Percentiles rank a stretch among this genome's conserved stretches.
These are phyloP conservation scores for Venusia cambrica DNA, from an alignment of 2,888 invertebrate species.

Conservation along the genomic window DNA sequence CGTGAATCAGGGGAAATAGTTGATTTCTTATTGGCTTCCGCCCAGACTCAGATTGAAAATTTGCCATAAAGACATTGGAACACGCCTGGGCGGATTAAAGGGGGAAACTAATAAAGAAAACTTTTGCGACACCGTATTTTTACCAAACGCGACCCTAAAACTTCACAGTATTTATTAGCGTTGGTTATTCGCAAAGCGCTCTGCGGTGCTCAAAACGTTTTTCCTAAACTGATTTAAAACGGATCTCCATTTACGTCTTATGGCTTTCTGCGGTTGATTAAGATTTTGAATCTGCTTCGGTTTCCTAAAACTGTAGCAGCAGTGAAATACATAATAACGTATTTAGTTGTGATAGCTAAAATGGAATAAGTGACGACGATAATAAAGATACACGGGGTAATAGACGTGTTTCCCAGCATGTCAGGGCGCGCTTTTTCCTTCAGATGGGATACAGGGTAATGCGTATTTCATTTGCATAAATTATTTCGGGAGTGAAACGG, in stretches of 20 bases:
- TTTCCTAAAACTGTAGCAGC: conserved; percentile 30
- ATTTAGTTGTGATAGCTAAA: too few species aligned
- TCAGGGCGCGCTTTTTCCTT: conserved; percentile 50
- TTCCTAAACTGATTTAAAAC: conserved; percentile 50
- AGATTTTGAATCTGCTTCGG: conserved; percentile 48
- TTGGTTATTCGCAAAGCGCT: conserved; percentile 61
- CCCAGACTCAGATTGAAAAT: conserved; percentile 79
- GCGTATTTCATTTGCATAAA: conserved; percentile 77
- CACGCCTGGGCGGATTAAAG: conserved; percentile 78
- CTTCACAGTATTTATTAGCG: conserved; percentile 70
- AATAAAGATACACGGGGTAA: conserved; percentile 68
- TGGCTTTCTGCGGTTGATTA: conserved; percentile 49
- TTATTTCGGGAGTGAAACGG: conserved; percentile 61
- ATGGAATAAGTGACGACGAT: conserved; percentile 57
- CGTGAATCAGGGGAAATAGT: conserved; percentile 76
- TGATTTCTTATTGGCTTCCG: conserved; percentile 80
- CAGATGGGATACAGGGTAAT: conserved; percentile 67
- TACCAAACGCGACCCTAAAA: conserved; percentile 72
- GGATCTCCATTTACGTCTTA: conserved; percentile 46
- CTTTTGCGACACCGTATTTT: conserved; percentile 80
- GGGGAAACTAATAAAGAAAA: conserved; percentile 81
- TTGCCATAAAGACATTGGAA: conserved; percentile 80
- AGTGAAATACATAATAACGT: conserved; percentile 10
- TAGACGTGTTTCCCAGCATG: conserved; percentile 67
- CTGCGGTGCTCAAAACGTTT: conserved; percentile 49